Conservation (phyloP, 2,797 vertebrate genomes). For the Kryptopterus vitreolus region DNA sequence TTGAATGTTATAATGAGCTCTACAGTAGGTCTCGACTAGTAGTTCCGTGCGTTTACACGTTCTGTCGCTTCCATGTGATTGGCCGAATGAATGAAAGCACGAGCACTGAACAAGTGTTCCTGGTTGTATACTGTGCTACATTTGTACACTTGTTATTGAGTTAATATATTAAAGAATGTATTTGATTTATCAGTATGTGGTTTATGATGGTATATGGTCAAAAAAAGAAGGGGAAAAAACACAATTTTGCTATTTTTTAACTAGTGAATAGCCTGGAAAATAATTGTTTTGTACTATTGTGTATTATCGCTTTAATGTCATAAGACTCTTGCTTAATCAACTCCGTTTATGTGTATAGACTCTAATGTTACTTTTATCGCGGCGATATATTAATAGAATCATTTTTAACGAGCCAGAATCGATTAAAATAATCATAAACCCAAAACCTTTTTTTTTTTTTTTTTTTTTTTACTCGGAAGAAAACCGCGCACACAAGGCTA, state of each 20-base stretch:
- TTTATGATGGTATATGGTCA: background rate
- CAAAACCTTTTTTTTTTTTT: too few relatives aligned
- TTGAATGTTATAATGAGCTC: background rate
- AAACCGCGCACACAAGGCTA: too few relatives aligned
- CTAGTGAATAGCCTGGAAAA: background rate
- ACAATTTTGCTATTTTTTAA: background rate
- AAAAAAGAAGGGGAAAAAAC: background rate
- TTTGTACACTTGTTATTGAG: background rate
- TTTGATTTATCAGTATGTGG: background rate
- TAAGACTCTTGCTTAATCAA: too few relatives aligned
- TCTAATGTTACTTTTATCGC: too few relatives aligned
- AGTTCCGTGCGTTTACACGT: background rate
- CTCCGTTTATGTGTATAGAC: too few relatives aligned
- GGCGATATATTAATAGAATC: too few relatives aligned
- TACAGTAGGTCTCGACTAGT: background rate
- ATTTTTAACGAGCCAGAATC: too few relatives aligned
- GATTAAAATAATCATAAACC: too few relatives aligned
- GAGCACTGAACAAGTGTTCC: background rate
- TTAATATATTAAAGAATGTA: background rate
- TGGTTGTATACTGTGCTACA: background rate
- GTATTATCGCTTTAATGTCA: too few relatives aligned
- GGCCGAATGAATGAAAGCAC: background rate
- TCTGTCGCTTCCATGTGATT: too few relatives aligned
- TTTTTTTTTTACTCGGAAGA: too few relatives aligned
- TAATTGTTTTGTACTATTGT: background rate